Conservation (phyloP, 2,113 vertebrate species). For the Cyprinus carpio region DNA sequence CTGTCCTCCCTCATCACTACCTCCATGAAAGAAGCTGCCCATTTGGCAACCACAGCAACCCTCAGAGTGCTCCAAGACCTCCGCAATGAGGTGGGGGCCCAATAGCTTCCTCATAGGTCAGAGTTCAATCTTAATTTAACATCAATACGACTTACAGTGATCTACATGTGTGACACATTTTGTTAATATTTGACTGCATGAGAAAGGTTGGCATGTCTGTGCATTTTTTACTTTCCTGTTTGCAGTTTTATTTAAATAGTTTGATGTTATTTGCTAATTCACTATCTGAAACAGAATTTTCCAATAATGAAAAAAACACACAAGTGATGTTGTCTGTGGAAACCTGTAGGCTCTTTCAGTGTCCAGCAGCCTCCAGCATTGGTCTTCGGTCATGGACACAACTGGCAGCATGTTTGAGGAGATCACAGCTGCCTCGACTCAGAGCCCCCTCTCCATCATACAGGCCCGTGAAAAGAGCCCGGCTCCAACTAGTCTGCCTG, state of each 20-base stretch:
- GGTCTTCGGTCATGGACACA: constrained; percentile 87
- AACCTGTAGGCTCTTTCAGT: constrained; percentile 77
- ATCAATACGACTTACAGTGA: neutral
- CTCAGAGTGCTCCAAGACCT: constrained; percentile 76
- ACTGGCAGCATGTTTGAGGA: constrained; percentile 90
- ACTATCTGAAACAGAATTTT: neutral
- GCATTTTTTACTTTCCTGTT: neutral
- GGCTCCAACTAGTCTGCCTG: constrained; percentile 63
- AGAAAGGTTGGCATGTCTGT: neutral
- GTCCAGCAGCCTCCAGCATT: constrained; percentile 78
- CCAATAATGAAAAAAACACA: neutral
- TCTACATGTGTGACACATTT: neutral
- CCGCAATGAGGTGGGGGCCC: constrained; percentile 74
- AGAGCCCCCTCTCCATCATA: constrained; percentile 75
- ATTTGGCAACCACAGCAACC: constrained; percentile 78
- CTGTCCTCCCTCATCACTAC: constrained; percentile 84
- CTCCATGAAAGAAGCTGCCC: constrained; percentile 78
- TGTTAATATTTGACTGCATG: neutral
- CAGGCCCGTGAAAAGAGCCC: constrained; percentile 57
- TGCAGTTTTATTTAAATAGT: neutral
- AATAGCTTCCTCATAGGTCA: constrained; percentile 78
- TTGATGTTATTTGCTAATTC: neutral
- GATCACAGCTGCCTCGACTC: constrained; percentile 80
- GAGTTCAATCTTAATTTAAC: constrained; percentile 26
- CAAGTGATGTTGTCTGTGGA: neutral